Percentiles rank a stretch among this genome's conserved stretches.
Conservation (phyloP, 2,888 invertebrate species). For the Stratiomys singularior region DNA sequence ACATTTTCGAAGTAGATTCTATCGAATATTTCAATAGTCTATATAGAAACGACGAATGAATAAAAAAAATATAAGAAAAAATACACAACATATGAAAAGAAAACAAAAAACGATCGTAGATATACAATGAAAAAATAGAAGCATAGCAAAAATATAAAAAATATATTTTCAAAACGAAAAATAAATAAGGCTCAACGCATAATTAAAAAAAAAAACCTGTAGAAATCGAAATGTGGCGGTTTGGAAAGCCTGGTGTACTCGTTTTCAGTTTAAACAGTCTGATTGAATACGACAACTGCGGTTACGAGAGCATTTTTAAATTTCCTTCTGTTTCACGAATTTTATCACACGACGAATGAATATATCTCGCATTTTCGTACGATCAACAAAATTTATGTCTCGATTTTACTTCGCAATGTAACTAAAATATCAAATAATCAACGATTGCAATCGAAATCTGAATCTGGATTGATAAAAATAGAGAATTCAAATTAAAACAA, state of each 20-base stretch:
- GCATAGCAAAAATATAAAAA: not conserved
- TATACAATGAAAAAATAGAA: not conserved
- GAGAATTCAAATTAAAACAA: not conserved
- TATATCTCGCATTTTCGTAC: not conserved
- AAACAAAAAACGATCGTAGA: constrained; percentile 2
- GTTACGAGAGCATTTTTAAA: not conserved
- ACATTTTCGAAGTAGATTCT: constrained; percentile 46
- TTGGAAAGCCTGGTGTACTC: not conserved
- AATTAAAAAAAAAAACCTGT: not conserved
- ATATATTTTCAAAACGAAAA: constrained; percentile 29
- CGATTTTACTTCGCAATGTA: constrained; percentile 3
- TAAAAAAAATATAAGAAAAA: too few species aligned
- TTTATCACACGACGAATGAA: constrained; percentile 7
- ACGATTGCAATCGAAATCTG: constrained; percentile 19
- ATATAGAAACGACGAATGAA: not conserved
- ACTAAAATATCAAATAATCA: constrained; percentile 1
- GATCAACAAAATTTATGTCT: not conserved
- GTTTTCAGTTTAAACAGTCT: not conserved
- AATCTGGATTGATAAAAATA: constrained; percentile 9
- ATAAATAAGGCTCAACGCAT: not conserved
- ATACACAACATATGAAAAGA: constrained; percentile 31
- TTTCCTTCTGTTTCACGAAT: not conserved
- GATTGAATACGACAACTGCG: too few species aligned
- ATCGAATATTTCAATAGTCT: constrained; percentile 43
- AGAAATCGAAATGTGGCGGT: not conserved